Percentiles rank a stretch among this genome's conserved stretches.
These are phyloP conservation scores for Pseudomyrmex cubaensis DNA, from an alignment of 1,140 invertebrate genomes.

Conservation along the genomic window DNA sequence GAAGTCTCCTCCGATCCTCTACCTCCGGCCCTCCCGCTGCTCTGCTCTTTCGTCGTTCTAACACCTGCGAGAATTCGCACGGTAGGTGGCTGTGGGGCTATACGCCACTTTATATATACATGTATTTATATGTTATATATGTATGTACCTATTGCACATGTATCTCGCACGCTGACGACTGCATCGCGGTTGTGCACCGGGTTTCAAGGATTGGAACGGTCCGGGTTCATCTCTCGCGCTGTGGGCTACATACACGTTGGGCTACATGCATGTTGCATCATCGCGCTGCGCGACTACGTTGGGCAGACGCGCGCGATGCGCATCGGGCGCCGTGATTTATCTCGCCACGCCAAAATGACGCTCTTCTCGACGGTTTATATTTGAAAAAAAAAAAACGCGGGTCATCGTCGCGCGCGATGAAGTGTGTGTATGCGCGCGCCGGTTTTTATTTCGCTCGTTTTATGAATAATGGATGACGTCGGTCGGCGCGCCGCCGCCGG, in stretches of 20 bases:
- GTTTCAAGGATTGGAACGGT: neutral
- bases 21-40: neutral
- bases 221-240: slow-evolving; percentile 24
- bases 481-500: neutral
- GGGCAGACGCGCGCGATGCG: slow-evolving; percentile 26
- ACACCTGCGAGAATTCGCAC: slow-evolving; percentile 76
- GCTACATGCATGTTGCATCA: slow-evolving; percentile 51
- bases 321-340: slow-evolving; percentile 47
- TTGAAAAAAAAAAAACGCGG: slow-evolving; percentile 11
- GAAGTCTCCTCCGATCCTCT: neutral
- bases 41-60: slow-evolving; percentile 52
- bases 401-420: slow-evolving; percentile 56
- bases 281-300: slow-evolving; percentile 34
- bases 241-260: slow-evolving; percentile 43
- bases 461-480: slow-evolving; percentile 57
- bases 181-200: slow-evolving; percentile 63
- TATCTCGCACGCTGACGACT: slow-evolving; percentile 59
- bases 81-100: slow-evolving; percentile 65
- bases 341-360: slow-evolving; percentile 22
- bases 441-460: slow-evolving; percentile 46
- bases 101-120: slow-evolving; percentile 45
- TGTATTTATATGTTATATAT: no score
- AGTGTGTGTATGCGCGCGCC: slow-evolving; percentile 29
- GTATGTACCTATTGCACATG: slow-evolving; percentile 49
- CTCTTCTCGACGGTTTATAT: slow-evolving; percentile 38